A percentile compares a stretch with the other conserved stretches of the same genome.
phyloP scores from a whole-genome alignment of 2,888 invertebrate species.

The Drosophila picticornis region DNA sequence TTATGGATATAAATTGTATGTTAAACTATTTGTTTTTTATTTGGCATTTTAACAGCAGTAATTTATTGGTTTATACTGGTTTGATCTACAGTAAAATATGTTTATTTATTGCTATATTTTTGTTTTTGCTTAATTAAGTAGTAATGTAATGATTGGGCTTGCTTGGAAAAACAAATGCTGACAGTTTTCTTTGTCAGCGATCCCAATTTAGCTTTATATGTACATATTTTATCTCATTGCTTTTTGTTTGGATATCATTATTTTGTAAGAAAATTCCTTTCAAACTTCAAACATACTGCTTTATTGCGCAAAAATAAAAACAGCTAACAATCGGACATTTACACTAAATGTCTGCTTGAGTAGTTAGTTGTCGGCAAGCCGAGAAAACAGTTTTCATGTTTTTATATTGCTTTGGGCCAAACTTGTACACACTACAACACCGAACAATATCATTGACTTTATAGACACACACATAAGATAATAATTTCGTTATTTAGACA shows the following conservation, averaged over 20 bases:
- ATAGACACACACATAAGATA: not conserved
- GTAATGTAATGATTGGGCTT: not conserved
- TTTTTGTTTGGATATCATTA: not conserved
- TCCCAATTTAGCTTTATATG: not conserved
- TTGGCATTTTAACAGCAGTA: not conserved
- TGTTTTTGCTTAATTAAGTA: not conserved
- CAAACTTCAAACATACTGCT: too few relatives aligned
- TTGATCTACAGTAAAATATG: not conserved
- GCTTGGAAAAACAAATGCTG: not conserved
- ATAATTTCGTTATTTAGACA: conserved; percentile 1
- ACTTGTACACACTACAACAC: not conserved
- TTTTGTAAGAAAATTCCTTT: not conserved
- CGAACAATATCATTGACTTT: conserved; percentile 34
- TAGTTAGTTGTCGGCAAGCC: not conserved
- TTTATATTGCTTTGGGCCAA: not conserved
- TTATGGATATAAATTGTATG: not conserved
- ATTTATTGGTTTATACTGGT: not conserved
- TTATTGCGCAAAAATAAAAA: not conserved
- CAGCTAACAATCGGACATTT: not conserved
- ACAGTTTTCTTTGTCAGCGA: not conserved
- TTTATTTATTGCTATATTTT: not conserved
- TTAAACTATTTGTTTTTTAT: not conserved
- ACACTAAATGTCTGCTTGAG: not conserved
- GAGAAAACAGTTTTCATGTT: too few relatives aligned
- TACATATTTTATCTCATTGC: not conserved